Evolutionary conservation across 2,797 vertebrate species (phyloP).

Genomic region (Potorous gilbertii): DNA sequence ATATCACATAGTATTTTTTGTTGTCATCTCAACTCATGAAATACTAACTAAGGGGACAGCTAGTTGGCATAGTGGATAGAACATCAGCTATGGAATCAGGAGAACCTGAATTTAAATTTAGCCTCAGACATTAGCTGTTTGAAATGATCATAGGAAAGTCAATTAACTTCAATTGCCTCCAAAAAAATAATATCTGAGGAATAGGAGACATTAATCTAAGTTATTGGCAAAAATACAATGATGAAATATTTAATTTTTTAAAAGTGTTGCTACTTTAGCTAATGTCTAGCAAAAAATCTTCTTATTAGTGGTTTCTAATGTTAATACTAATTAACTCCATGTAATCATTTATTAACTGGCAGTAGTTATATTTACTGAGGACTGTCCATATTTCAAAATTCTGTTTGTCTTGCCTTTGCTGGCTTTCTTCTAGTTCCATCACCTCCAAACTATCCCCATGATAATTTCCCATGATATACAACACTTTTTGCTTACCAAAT

Average conservation of each 20-base stretch:
- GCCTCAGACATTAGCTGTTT: no score
- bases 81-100: no score
- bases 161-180: background rate
- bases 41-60: no score
- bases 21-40: no score
- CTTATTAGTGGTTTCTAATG: background rate
- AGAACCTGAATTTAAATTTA: no score
- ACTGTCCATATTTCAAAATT: background rate
- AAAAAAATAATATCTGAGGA: no score
- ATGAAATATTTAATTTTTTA: background rate
- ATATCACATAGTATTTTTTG: no score
- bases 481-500: background rate
- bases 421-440: background rate
- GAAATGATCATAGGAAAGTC: no score
- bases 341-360: background rate
- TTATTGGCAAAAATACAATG: background rate
- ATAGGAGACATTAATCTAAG: background rate
- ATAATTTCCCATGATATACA: background rate
- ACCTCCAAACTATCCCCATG: background rate
- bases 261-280: background rate
- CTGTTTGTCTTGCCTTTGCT: background rate
- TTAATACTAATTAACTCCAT: background rate
- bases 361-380: background rate
- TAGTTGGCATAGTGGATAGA: no score
- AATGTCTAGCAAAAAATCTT: background rate